A percentile compares a stretch with the other conserved stretches of the same genome.
Evolutionary conservation across 2,888 invertebrate species (phyloP).

Genomic region (Drosophila nr. perissopoda): DNA sequence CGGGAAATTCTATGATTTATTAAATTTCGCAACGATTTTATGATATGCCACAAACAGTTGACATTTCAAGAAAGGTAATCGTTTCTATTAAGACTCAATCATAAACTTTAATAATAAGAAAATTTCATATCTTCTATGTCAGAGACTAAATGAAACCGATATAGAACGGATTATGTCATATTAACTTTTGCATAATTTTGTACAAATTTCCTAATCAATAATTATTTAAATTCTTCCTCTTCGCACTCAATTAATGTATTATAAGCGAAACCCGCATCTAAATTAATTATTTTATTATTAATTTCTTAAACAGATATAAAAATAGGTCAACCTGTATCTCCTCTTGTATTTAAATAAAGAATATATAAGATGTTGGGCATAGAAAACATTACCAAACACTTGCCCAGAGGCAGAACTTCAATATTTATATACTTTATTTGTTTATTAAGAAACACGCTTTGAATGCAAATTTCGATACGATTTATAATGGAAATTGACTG

Average conservation of each 20-base stretch:
- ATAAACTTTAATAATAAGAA: neutral
- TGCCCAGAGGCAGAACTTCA: neutral
- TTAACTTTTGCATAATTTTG: neutral
- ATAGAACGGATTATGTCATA: neutral
- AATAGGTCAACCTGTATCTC: too few relatives aligned
- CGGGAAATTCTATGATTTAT: neutral
- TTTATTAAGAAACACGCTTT: slow-evolving; percentile 3
- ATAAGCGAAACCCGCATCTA: too few relatives aligned
- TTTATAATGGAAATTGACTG: slow-evolving; percentile 1
- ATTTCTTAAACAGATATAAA: too few relatives aligned
- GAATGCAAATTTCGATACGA: slow-evolving; percentile 7
- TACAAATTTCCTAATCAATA: too few relatives aligned
- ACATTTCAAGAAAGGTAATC: accelerated
- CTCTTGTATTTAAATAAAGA: neutral
- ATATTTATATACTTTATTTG: neutral
- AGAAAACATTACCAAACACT: neutral
- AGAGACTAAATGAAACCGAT: neutral
- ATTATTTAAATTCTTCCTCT: too few relatives aligned
- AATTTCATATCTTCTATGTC: neutral
- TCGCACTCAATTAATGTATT: too few relatives aligned
- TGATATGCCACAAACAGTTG: neutral
- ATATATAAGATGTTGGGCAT: neutral
- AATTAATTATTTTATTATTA: too few relatives aligned
- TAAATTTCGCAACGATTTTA: too few relatives aligned
- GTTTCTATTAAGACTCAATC: neutral